Base-by-base conservation (phyloP, 2,797 vertebrate species). In the Pseudocheirus occidentalis region DNA sequence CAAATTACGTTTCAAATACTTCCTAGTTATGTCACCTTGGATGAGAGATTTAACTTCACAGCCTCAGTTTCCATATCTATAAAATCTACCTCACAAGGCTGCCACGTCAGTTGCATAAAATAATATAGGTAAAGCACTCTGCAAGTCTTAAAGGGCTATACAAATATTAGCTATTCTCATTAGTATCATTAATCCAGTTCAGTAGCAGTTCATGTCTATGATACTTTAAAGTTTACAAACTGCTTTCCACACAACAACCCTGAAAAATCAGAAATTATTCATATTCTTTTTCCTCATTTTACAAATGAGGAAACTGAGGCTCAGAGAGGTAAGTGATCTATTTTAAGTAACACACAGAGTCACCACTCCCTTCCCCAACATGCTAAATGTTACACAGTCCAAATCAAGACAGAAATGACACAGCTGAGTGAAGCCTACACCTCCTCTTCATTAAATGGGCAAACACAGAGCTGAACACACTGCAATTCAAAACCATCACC, bases 401-500 rank as follows among this genome's bases (percentile, higher is more conserved):
- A 93, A 95, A 94, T 46, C 91, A 24, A 46, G 59, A 89, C 59
- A 58, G 90, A 95, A 91, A 93, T 90, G 91, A 93, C 89, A 56
- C 9, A 1, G 0, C 66, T 40, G 34, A 53, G 55, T 34, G 55
- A 90, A 50, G 91, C 90, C 66, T 87, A 62, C 90, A 95, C 24
- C 0, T 46, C 62, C 73, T 57, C 57, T 73, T 92, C 50, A 1
- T 46, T 50, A 81, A 92, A 5, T 1, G 5, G 50, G 50, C 29
- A 46, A 57, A 46, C 46, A 21, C 10, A 27, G 1, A 58, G 89
- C 53, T 1, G 40, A 46, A 7, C 0, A 27, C 11, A 40, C 28
- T 90, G 40, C 31, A 0, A 0, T 29, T 50, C 87, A 28, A 55
- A 9, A 21, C 6, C 59, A 50, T 90, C 52, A n/a, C 0, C 29